Percentiles rank a stretch among this genome's conserved stretches.
Conservation (phyloP, 1,140 invertebrate genomes). For the Zaprionus nigranus region DNA sequence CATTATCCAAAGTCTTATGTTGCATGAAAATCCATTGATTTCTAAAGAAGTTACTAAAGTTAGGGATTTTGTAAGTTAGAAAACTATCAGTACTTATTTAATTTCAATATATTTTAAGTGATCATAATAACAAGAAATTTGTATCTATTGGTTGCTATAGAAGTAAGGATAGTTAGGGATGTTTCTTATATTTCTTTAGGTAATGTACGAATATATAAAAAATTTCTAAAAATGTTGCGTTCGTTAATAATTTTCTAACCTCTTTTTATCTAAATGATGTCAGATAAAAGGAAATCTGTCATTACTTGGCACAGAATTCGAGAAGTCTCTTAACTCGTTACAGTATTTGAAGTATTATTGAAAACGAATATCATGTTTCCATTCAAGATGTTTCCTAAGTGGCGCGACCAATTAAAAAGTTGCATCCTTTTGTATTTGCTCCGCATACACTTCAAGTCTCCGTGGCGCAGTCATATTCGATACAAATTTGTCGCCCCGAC, state of each 20-base stretch:
- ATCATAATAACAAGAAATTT: too few relatives aligned
- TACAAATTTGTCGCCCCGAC: slow-evolving; percentile 19
- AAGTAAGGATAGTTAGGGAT: too few relatives aligned
- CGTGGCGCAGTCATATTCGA: neutral
- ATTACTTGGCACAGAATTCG: too few relatives aligned
- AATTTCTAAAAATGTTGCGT: too few relatives aligned
- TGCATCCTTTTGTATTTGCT: slow-evolving; percentile 2
- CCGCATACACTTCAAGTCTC: slow-evolving; percentile 2
- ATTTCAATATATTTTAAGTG: too few relatives aligned
- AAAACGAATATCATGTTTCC: neutral
- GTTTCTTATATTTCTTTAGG: too few relatives aligned
- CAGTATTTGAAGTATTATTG: neutral
- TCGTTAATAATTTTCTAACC: too few relatives aligned
- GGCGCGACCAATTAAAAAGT: slow-evolving; percentile 2
- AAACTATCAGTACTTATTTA: neutral
- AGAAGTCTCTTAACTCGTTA: neutral
- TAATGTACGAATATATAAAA: too few relatives aligned
- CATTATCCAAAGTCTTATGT: neutral
- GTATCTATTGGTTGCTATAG: too few relatives aligned
- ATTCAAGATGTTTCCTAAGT: neutral
- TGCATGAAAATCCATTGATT: neutral
- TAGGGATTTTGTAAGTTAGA: neutral
- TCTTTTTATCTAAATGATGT: too few relatives aligned
- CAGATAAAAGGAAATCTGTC: too few relatives aligned
- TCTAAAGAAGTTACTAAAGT: neutral